These are phyloP conservation scores for Hydrocynus forskahlii DNA, from an alignment of 2,797 vertebrate species.

Conservation along the genomic window DNA sequence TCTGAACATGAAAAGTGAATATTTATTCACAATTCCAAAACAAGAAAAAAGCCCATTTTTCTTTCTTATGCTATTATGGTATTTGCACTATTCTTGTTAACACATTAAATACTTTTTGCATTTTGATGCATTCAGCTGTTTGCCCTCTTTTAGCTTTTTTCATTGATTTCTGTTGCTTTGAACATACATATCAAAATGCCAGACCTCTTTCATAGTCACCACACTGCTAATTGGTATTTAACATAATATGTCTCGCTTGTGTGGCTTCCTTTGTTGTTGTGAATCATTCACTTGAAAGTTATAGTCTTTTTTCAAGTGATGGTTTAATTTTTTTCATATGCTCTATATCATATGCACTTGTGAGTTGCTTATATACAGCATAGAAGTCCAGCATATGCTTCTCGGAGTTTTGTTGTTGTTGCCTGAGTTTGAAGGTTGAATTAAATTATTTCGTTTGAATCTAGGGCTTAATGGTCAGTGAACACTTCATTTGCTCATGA, in stretches of 20 bases:
- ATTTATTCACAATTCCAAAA: too few relatives aligned
- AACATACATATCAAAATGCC: not conserved
- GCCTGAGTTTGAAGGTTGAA: not conserved
- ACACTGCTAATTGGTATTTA: constrained; percentile 21
- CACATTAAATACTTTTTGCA: not conserved
- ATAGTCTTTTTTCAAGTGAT: not conserved
- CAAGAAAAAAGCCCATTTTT: too few relatives aligned
- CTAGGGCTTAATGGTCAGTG: constrained; percentile 24
- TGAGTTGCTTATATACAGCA: not conserved
- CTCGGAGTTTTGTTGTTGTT: not conserved
- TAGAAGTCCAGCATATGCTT: not conserved
- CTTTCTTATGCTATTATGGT: too few relatives aligned
- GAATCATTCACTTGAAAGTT: constrained; percentile 9
- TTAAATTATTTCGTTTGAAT: constrained; percentile 12
- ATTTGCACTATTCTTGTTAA: not conserved
- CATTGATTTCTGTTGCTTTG: constrained; percentile 4
- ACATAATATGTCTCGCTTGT: constrained; percentile 3
- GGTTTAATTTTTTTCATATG: not conserved
- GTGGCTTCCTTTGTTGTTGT: constrained; percentile 8
- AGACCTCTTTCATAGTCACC: not conserved
- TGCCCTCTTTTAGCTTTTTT: not conserved
- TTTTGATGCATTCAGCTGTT: too few relatives aligned
- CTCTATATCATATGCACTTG: not conserved
- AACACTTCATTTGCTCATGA: constrained; percentile 30
- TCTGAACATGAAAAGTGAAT: too few relatives aligned